phyloP scores from a whole-genome alignment of 2,113 vertebrate genomes.

The Gobio gobio region DNA sequence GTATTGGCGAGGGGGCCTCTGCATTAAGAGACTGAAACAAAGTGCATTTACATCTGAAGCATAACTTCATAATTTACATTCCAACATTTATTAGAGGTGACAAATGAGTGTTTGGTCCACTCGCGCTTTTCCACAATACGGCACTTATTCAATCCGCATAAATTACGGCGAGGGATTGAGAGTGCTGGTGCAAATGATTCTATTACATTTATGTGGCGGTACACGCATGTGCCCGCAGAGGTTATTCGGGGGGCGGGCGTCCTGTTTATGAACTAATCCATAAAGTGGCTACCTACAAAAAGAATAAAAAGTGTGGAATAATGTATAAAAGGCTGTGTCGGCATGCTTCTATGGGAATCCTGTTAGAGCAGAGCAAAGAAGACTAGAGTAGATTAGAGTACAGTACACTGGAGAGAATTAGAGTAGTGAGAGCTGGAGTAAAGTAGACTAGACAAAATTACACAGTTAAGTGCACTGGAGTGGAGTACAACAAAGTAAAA shows the following conservation, averaged over 20 bases:
- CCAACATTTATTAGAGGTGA: slow-evolving; percentile 98
- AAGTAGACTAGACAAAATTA: background rate
- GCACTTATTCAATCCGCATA: slow-evolving; percentile 83
- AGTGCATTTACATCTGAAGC: slow-evolving; percentile 99
- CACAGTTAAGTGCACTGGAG: background rate
- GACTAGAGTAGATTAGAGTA: background rate
- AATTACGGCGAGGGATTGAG: slow-evolving; percentile 76
- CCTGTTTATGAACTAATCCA: slow-evolving; percentile 58
- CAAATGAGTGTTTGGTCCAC: slow-evolving; percentile 83
- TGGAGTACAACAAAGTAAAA: background rate
- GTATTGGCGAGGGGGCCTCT: slow-evolving; percentile 79
- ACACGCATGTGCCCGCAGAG: slow-evolving; percentile 76
- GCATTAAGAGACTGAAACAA: slow-evolving; percentile 99
- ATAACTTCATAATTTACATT: slow-evolving; percentile 99
- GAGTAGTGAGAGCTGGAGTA: background rate
- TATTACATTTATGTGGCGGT: slow-evolving; percentile 79
- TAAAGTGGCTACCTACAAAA: slow-evolving; percentile 48
- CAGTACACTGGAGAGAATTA: background rate
- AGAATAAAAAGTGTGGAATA: slow-evolving; percentile 36
- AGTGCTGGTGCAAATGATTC: slow-evolving; percentile 82
- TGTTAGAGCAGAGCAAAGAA: background rate
- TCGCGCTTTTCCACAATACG: slow-evolving; percentile 82
- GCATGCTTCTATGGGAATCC: background rate
- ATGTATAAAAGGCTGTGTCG: slow-evolving; percentile 32
- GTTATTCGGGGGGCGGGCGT: slow-evolving; percentile 64